Evolutionary conservation across 1,140 invertebrate species (phyloP).

Genomic region (Hesperophylax magnus): DNA sequence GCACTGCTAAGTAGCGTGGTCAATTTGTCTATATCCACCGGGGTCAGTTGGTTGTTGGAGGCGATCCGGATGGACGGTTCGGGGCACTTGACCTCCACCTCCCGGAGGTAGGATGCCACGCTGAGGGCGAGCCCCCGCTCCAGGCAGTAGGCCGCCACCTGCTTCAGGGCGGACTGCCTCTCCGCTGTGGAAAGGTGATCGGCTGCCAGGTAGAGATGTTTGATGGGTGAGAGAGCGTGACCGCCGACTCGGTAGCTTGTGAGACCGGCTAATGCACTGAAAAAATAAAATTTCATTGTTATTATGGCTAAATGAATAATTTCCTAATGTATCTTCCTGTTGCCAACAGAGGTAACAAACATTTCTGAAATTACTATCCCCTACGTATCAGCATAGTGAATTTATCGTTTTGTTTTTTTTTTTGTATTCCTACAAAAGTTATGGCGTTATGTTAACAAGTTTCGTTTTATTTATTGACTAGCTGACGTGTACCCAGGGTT

Average conservation of each 20-base stretch:
- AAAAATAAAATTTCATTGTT: conserved; percentile 52
- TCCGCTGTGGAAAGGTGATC: conserved; percentile 65
- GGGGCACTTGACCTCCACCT: conserved; percentile 74
- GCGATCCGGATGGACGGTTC: conserved; percentile 77
- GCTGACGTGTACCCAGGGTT: too few species aligned
- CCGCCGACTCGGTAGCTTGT: conserved; percentile 73
- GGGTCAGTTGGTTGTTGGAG: conserved; percentile 73
- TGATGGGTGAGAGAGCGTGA: conserved; percentile 80
- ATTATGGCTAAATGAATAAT: too few species aligned
- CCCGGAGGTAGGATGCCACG: conserved; percentile 75
- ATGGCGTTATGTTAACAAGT: too few species aligned
- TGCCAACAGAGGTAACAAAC: too few species aligned
- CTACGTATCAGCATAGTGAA: too few species aligned
- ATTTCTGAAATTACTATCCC: too few species aligned
- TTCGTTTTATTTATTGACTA: too few species aligned
- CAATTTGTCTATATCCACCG: conserved; percentile 70
- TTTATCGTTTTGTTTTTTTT: too few species aligned
- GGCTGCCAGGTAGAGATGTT: conserved; percentile 80
- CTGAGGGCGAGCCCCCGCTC: conserved; percentile 75
- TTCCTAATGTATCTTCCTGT: too few species aligned
- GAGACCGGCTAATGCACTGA: conserved; percentile 66
- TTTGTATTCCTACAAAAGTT: too few species aligned
- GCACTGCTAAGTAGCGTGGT: conserved; percentile 65
- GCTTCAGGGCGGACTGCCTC: conserved; percentile 73
- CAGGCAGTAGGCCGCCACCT: conserved; percentile 75